These are phyloP conservation scores for Vidua macroura DNA, from an alignment of 2,113 vertebrate species.

Conservation along the genomic window DNA sequence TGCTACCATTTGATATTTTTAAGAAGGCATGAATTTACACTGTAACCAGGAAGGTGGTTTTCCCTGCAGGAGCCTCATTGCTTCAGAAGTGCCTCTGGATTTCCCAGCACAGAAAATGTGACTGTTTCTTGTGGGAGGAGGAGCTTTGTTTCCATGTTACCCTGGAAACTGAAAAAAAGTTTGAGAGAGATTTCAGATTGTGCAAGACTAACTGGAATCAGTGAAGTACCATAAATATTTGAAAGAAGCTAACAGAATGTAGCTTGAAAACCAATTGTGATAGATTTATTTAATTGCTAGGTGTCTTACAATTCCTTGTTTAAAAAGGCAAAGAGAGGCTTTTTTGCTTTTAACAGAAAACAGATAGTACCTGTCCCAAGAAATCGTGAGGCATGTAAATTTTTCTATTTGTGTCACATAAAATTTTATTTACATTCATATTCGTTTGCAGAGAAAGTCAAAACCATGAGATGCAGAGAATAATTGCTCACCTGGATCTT, in stretches of 20 bases:
- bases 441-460: background rate
- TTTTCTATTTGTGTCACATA: background rate
- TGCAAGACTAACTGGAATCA: background rate
- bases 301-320: background rate
- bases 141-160: conserved; percentile 1
- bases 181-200: background rate
- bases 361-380: background rate
- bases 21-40: background rate
- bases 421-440: background rate
- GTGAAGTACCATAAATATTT: background rate
- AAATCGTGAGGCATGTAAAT: fast-evolving
- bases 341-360: background rate
- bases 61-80: conserved; percentile 25
- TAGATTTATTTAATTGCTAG: background rate
- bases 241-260: background rate
- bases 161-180: background rate
- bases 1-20: background rate
- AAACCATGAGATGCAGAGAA: background rate
- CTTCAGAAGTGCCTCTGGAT: background rate
- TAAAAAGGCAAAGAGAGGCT: background rate
- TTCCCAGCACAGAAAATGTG: conserved; percentile 15
- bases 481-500: background rate
- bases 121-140: conserved; percentile 1
- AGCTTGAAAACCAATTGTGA: background rate
- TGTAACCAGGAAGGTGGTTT: background rate